Conservation (phyloP, 2,113 vertebrate genomes). For the Tachysurus fulvidraco region DNA sequence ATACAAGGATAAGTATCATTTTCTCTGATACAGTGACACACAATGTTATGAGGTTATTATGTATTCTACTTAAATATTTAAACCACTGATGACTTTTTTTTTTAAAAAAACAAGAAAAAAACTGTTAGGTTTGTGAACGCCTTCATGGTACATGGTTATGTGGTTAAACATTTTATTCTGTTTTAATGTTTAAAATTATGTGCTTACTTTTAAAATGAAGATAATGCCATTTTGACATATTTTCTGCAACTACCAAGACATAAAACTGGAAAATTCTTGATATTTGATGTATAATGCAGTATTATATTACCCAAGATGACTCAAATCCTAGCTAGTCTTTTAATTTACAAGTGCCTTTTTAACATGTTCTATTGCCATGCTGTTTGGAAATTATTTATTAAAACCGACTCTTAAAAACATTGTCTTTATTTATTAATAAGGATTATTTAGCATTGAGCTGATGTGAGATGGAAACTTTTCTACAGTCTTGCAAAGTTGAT, state of each 20-base stretch:
- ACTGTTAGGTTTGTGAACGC: neutral
- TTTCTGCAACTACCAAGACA: neutral
- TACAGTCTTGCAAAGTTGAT: neutral
- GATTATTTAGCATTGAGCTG: neutral
- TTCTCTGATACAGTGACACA: too few species aligned
- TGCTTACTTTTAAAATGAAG: neutral
- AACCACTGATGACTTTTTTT: constrained; percentile 3
- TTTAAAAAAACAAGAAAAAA: neutral
- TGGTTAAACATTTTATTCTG: neutral
- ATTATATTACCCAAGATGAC: neutral
- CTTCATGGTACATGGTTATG: constrained; percentile 3
- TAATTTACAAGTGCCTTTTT: constrained; percentile 37
- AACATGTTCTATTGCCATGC: constrained; percentile 38
- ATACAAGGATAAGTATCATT: neutral
- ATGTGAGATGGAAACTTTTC: neutral
- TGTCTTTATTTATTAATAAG: neutral
- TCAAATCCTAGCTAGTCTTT: neutral
- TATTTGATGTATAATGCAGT: constrained; percentile 2
- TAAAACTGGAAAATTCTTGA: constrained; percentile 10
- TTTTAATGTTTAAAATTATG: neutral
- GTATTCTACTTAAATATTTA: neutral
- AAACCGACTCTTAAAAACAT: constrained; percentile 7
- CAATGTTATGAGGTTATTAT: neutral
- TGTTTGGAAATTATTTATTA: constrained; percentile 47
- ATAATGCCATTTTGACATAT: neutral